A percentile compares a stretch with the other conserved stretches of the same genome.
These are phyloP conservation scores for Parapsyche elsis DNA, from an alignment of 1,140 invertebrate genomes.

Conservation along the genomic window DNA sequence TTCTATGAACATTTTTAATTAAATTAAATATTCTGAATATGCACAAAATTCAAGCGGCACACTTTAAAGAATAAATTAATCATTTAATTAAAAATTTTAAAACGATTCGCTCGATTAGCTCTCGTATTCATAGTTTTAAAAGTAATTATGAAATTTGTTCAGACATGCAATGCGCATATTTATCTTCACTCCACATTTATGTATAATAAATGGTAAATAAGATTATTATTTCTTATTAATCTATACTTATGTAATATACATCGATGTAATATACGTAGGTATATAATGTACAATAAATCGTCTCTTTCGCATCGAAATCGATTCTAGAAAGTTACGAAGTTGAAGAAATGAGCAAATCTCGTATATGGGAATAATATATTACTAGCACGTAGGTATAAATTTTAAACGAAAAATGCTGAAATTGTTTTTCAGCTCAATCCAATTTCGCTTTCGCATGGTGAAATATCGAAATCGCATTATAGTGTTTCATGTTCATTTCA, in stretches of 20 bases:
- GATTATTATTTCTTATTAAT: too few species aligned
- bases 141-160: not conserved
- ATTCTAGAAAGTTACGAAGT: not conserved
- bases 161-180: too few species aligned
- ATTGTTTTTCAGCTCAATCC: not conserved
- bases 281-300: too few species aligned
- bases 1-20: too few species aligned
- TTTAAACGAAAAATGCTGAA: not conserved
- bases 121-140: not conserved
- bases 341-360: conserved; percentile 8
- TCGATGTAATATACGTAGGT: too few species aligned
- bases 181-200: too few species aligned
- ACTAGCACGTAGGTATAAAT: not conserved
- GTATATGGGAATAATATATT: not conserved
- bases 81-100: not conserved
- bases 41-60: not conserved
- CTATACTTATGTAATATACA: too few species aligned
- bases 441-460: not conserved
- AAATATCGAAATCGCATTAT: too few species aligned
- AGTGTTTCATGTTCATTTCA: too few species aligned
- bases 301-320: not conserved
- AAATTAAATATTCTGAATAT: not conserved
- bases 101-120: not conserved
- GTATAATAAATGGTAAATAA: too few species aligned
- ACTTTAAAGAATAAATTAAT: not conserved